A percentile compares a stretch with the other conserved stretches of the same genome.
Conservation (phyloP, 53 echinoderm and acorn worm species). For the Patiria pectinifera region DNA sequence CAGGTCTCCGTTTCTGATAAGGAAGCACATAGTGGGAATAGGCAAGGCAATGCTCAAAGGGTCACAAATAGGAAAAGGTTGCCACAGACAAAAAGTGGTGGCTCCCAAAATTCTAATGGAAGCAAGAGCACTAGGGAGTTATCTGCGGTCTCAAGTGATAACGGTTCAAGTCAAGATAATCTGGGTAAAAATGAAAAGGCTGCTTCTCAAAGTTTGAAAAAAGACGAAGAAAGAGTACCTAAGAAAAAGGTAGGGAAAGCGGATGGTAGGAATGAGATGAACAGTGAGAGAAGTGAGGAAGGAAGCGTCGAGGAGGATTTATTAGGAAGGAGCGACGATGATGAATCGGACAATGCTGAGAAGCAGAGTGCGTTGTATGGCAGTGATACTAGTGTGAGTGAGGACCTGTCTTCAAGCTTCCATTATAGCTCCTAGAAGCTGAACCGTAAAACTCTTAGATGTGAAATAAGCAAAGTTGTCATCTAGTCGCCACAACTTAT, state of each 20-base stretch:
- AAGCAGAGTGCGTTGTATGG: conserved; percentile 17
- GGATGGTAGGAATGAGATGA: background rate
- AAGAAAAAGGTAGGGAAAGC: background rate
- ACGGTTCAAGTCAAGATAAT: background rate
- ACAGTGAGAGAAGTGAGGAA: background rate
- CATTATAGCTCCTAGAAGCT: conserved; percentile 31
- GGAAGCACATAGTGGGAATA: background rate
- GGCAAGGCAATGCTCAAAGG: background rate
- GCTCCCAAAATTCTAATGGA: background rate
- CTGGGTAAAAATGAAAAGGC: background rate
- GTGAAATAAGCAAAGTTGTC: background rate
- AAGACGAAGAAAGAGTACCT: background rate
- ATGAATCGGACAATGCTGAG: conserved; percentile 15
- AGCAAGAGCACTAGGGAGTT: background rate
- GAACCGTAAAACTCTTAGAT: background rate
- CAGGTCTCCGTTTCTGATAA: background rate
- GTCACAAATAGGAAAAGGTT: background rate
- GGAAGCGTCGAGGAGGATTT: background rate
- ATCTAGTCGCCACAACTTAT: too few relatives aligned
- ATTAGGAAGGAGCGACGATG: too few relatives aligned
- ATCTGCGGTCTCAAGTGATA: background rate
- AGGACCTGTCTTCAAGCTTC: conserved; percentile 47
- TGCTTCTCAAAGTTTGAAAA: background rate
- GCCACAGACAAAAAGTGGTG: background rate
- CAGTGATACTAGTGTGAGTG: conserved; percentile 56